These are phyloP conservation scores for Dicrurus megarhynchus DNA, from an alignment of 2,113 vertebrate genomes.

Conservation along the genomic window DNA sequence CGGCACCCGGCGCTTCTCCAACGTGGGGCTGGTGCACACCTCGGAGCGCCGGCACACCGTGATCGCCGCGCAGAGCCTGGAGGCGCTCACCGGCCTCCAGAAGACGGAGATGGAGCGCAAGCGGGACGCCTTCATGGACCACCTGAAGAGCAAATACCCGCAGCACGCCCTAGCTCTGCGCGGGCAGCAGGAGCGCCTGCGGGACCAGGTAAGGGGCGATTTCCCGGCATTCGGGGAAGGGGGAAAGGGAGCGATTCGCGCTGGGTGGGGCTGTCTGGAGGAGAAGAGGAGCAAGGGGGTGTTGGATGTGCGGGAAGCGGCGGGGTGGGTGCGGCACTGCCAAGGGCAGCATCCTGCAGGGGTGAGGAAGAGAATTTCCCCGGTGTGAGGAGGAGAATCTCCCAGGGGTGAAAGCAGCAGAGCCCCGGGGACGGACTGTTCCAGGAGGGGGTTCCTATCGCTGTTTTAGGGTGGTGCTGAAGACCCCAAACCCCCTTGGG, in stretches of 20 bases:
- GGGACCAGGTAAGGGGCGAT: slow-evolving; percentile 83
- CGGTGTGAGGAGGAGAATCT: fast-evolving
- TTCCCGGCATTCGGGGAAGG: fast-evolving
- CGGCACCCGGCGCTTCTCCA: slow-evolving; percentile 94
- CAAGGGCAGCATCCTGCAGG: no score
- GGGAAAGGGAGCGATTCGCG: fast-evolving
- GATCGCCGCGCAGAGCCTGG: slow-evolving; percentile 94
- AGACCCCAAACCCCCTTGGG: neutral
- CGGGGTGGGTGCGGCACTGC: neutral
- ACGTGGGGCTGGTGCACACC: slow-evolving; percentile 96
- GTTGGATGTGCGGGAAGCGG: neutral
- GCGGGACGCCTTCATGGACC: slow-evolving; percentile 95
- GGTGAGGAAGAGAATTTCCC: fast-evolving
- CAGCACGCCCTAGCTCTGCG: slow-evolving; percentile 87
- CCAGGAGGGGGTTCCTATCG: neutral
- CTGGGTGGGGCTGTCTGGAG: neutral
- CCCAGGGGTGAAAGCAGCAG: neutral
- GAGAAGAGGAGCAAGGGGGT: fast-evolving
- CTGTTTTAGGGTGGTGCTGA: fast-evolving
- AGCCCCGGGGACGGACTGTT: neutral
- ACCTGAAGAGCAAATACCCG: slow-evolving; percentile 97
- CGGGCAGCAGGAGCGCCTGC: slow-evolving; percentile 81
- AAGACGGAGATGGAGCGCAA: slow-evolving; percentile 95
- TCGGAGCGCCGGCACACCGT: slow-evolving; percentile 96
- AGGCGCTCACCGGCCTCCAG: slow-evolving; percentile 93